phyloP scores from a whole-genome alignment of 1,140 invertebrate species.

The Calycopis cecrops region DNA sequence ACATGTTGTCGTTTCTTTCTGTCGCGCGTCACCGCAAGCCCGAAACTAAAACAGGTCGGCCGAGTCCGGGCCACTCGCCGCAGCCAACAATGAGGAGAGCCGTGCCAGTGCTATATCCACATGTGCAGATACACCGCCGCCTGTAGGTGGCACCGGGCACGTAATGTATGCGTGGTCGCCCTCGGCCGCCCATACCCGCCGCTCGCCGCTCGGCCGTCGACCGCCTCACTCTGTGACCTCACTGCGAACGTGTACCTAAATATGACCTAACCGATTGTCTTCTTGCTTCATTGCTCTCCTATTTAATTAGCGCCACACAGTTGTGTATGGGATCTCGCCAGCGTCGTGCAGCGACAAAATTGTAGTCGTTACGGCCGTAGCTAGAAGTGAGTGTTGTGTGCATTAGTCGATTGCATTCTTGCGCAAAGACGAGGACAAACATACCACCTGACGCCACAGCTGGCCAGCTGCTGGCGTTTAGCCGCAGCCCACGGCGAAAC shows the following conservation, averaged over 20 bases:
- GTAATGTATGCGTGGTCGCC: conserved; percentile 60
- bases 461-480: conserved; percentile 56
- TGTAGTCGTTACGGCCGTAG: not conserved
- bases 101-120: conserved; percentile 50
- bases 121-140: conserved; percentile 40
- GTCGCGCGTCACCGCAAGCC: conserved; percentile 37
- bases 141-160: conserved; percentile 37
- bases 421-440: conserved; percentile 48
- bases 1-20: conserved; percentile 19
- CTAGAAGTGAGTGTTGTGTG: not conserved
- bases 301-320: not conserved
- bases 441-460: conserved; percentile 65
- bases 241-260: conserved; percentile 57
- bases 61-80: conserved; percentile 46
- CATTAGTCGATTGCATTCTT: conserved; percentile 23
- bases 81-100: conserved; percentile 48
- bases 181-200: conserved; percentile 38
- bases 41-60: conserved; percentile 65
- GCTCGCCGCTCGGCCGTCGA: conserved; percentile 45
- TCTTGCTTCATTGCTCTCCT: conserved; percentile 23
- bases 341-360: not conserved
- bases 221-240: conserved; percentile 55
- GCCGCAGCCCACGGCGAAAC: conserved; percentile 48
- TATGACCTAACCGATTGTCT: conserved; percentile 51
- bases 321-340: not conserved